Evolutionary conservation across 2,113 vertebrate genomes (phyloP).

Genomic region (rat (Rattus norvegicus)): GRCr8 NC_086022.1:53782501-53783000

Average conservation of each 20-base stretch:
- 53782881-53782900: slow-evolving; percentile 62
- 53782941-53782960: slow-evolving; percentile 69
- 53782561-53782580: slow-evolving; percentile 17
- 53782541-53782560: slow-evolving; percentile 44
- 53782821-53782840: slow-evolving; percentile 75
- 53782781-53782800: slow-evolving; percentile 73
- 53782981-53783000: slow-evolving; percentile 58
- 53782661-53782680: slow-evolving; percentile 68
- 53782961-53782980: slow-evolving; percentile 61
- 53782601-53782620: slow-evolving; percentile 34
- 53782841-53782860: slow-evolving; percentile 64
- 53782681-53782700: slow-evolving; percentile 61
- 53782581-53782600: slow-evolving; percentile 11
- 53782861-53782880: slow-evolving; percentile 63
- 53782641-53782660: slow-evolving; percentile 74
- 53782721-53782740: slow-evolving; percentile 69
- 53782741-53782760: slow-evolving; percentile 67
- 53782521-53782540: slow-evolving; percentile 11
- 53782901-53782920: slow-evolving; percentile 60
- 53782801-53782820: slow-evolving; percentile 64
- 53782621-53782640: slow-evolving; percentile 20
- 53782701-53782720: slow-evolving; percentile 51
- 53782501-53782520: background rate
- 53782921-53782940: slow-evolving; percentile 24
- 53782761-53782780: slow-evolving; percentile 63